Evolutionary conservation across 2,888 invertebrate species (phyloP).

Genomic region (Phlogophora meticulosa): DNA sequence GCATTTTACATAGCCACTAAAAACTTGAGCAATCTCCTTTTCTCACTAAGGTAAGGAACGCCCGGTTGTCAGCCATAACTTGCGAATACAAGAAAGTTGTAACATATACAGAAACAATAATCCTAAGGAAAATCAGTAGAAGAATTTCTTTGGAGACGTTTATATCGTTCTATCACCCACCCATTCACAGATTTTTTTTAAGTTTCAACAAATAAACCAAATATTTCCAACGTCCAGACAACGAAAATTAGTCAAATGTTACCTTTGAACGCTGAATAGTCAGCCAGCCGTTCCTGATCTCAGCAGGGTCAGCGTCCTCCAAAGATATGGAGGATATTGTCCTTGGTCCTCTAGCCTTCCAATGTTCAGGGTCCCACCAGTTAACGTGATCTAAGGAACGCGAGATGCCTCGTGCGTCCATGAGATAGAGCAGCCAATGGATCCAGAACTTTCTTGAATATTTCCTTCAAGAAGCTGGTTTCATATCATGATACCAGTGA

Average conservation of each 20-base stretch:
- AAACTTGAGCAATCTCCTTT: too few relatives aligned
- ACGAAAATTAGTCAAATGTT: slow-evolving; percentile 21
- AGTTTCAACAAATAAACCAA: too few relatives aligned
- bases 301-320: slow-evolving; percentile 78
- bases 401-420: slow-evolving; percentile 79
- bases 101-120: too few relatives aligned
- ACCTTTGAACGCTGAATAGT: slow-evolving; percentile 81
- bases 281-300: slow-evolving; percentile 87
- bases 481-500: slow-evolving; percentile 2
- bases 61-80: too few relatives aligned
- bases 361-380: slow-evolving; percentile 86
- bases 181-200: too few relatives aligned
- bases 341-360: slow-evolving; percentile 75
- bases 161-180: too few relatives aligned
- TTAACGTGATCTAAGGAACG: slow-evolving; percentile 81
- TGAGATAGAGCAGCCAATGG: slow-evolving; percentile 45
- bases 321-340: slow-evolving; percentile 80
- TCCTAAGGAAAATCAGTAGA: too few relatives aligned
- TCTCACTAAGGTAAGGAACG: too few relatives aligned
- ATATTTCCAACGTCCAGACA: too few relatives aligned
- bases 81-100: too few relatives aligned
- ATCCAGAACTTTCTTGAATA: background rate
- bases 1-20: too few relatives aligned
- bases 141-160: too few relatives aligned
- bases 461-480: background rate